Base-by-base conservation (phyloP, 1,140 invertebrate species). In the Saccostrea cuccullata region DNA sequence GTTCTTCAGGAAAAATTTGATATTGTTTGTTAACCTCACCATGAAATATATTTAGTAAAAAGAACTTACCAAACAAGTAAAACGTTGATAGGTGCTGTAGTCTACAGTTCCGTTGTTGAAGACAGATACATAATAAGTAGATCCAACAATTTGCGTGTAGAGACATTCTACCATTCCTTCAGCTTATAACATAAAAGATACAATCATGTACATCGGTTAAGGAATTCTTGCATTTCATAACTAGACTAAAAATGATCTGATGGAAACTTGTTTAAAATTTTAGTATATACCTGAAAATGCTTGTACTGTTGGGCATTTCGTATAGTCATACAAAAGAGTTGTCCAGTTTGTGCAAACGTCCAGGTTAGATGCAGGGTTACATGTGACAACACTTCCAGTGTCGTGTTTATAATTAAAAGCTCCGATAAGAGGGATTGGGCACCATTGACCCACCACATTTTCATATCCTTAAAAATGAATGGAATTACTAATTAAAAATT, bases 281-380 rank as follows among this genome's bases (percentile, higher is more conserved):
- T 67, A 55, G 13, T 11, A 85, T 55, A 8, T 73, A 87, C 86
- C 64, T 87, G 86, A 77, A 30, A 87, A 87, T 12, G 73, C 86
- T 55, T 77, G 67, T 56, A 82, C n/a, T 30, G 86, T 87, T 73
- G 70, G 15, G n/a, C 86, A 87, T 58, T 56, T 77, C 2, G 86
- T 56, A 40, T 87, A 87, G 86, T 87, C 55, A 26, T 70, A 87
- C 4, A 36, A 2, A 20, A 87, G 67, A 36, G 55, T 87, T 2
- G 86, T 82, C n/a, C 36, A 84, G 64, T 85, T 83, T 1, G 64
- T n/a, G 82, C 89, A 89, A 6, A 83, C 86, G 30, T 89, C 84
- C 30, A 77, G 23, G 70, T 82, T 56, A 2, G 36, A 56, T 26
- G 55, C 70, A 82, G 36, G 26, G 70, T 56, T 73, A 23, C 56